Evolutionary conservation across 2,888 invertebrate genomes (phyloP), one percentile per base, ranked within the genome.

Genomic region (Odontomyia ornata): DNA sequence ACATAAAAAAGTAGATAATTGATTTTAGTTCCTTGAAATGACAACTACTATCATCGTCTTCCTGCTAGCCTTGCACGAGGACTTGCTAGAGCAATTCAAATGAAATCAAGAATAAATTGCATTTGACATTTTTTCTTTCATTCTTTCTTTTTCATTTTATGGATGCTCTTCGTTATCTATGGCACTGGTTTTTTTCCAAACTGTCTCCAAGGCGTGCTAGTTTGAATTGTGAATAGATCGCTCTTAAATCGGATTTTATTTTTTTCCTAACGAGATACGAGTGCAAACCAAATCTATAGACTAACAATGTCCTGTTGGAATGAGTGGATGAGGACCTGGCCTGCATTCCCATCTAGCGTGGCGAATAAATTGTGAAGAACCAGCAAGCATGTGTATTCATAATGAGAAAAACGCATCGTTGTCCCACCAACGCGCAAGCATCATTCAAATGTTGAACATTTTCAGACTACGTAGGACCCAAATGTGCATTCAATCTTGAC

Each of bases 401-500:
- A 36, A 36, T 5, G 5, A 3, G 5, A 36, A 52, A 18, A 52
- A 52, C 52, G 52, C 15, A 52, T 52, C 15, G 13, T 52, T 52
- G 13, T 52, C n/a, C 15, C 15, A 9, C 36, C 36, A 36, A 36
- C 9, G 36, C 9, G 3, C 5, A 3, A 52, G 2, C 52, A 4
- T 52, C 52, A 52, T 36, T 36, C 3, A 36, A 36, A 52, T 60
- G 1, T 28, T 64, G 23, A 15, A 64, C 64, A 28, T 64, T 64
- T 64, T 64, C 18, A 15, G 67, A 67, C 36, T 60, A 60, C 67
- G 18, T 67, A 36, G 43, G 67, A 43, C 67, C 67, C 27, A 47
- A 69, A 69, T 69, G 69, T 69, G 69, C 69, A 69, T 69, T 69
- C 46, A 47, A 47, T 69, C 47, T 47, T 47, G 47, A 69, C 69